Evolutionary conservation across 1,140 invertebrate genomes (phyloP), one percentile per base, ranked within the genome.

Genomic region (Drosophila punjabiensis): DNA sequence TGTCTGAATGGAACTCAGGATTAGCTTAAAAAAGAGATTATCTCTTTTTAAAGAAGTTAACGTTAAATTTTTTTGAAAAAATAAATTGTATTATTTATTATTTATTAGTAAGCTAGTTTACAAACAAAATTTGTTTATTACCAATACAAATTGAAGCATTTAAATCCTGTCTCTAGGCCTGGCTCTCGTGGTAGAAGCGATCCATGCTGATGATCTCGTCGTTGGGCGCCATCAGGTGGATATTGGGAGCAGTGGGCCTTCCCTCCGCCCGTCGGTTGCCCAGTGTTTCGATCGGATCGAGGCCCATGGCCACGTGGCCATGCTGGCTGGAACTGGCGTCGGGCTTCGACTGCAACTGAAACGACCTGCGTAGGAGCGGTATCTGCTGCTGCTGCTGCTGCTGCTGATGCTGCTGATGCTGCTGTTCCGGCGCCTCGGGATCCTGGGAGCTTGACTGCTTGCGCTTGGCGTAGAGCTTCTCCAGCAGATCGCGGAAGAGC

Each of bases 401-500:
- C 8, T 24, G 24, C 24, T 24, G 24, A 1, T 2, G 24, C 24
- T 24, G 24, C 24, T 2, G 18, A 5, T 11, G 28, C 13, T 35
- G 52, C 8, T 16, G 33, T 0, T 56, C 20, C 35, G 20, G 9
- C 8, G 55, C 35, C 55, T 58, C 55, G 16, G 28, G 11, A 18
- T 71, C 30, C 32, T 35, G 18, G n/a, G 37, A 30, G 14, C 35
- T n/a, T 1, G 45, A 11, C 5, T 41, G 10, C 43, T 33, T 33
- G 0, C 59, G 60, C n/a, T 59, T 45, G 13, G 28, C 43, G 7
- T 86, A 82, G 0, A 90, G 73, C 32, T 82, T 62, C 5, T 80
- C 79, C 18, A 94, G 79, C 18, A 95, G 87, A 45, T 95, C 95
- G 60, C 94, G 94, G 83, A 94, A 95, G 20, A 95, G 93, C 24